Percentiles rank a stretch among this genome's conserved stretches.
Evolutionary conservation across 2,888 invertebrate species (phyloP).

Genomic region (Coleophora flavipennella): DNA sequence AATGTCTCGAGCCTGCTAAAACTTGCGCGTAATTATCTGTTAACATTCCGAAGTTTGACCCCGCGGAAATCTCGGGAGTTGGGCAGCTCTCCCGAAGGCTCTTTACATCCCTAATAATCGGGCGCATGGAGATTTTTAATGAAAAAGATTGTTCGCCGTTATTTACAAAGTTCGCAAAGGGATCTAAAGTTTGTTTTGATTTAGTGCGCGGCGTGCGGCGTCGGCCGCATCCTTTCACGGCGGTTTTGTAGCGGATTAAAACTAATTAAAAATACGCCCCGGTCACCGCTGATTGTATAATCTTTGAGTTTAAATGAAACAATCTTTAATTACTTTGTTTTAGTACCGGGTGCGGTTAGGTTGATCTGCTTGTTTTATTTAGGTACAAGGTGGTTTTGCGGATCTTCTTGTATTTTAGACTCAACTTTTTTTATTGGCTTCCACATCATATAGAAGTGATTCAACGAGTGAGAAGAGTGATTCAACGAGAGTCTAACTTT

Average conservation of each 20-base stretch:
- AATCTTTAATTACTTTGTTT: too few relatives aligned
- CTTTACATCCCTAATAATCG: slow-evolving; percentile 68
- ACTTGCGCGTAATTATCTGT: slow-evolving; percentile 71
- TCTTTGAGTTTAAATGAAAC: neutral
- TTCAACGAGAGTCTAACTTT: too few relatives aligned
- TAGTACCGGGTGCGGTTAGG: too few relatives aligned
- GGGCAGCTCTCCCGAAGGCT: slow-evolving; percentile 58
- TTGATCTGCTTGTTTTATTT: neutral
- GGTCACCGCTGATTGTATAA: slow-evolving; percentile 18
- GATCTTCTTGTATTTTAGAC: too few relatives aligned
- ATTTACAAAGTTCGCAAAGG: slow-evolving; percentile 69
- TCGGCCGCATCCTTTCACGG: slow-evolving; percentile 55
- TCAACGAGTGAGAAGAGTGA: too few relatives aligned
- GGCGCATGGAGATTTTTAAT: slow-evolving; percentile 69
- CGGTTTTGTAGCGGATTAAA: slow-evolving; percentile 56
- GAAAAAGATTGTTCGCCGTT: slow-evolving; percentile 70
- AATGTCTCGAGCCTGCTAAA: slow-evolving; percentile 70
- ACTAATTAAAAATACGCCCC: slow-evolving; percentile 47
- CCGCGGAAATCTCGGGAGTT: slow-evolving; percentile 61
- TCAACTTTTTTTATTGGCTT: too few relatives aligned
- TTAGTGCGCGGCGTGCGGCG: slow-evolving; percentile 57
- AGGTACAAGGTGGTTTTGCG: too few relatives aligned
- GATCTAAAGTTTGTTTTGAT: slow-evolving; percentile 68
- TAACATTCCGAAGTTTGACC: slow-evolving; percentile 72
- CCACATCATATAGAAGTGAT: too few relatives aligned